Evolutionary conservation across 1,140 invertebrate genomes (phyloP).

Genomic region (Cryptotermes secundus): DNA sequence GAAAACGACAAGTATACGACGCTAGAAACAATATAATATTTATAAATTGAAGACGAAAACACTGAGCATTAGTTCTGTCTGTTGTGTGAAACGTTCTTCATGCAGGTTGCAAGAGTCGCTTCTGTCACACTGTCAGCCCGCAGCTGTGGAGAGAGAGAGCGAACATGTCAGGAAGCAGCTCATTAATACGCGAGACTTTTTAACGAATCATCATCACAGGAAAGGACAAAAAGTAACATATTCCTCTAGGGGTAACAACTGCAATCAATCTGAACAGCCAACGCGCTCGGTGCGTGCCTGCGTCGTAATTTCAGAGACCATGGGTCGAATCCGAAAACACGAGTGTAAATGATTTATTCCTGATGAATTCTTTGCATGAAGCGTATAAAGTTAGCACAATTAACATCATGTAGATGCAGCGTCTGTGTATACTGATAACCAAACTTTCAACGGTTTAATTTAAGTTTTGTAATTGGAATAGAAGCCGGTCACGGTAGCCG

Average conservation of each 20-base stretch:
- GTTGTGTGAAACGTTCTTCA: background rate
- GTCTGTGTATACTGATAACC: too few relatives aligned
- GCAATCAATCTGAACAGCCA: background rate
- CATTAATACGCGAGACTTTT: background rate
- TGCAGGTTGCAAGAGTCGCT: background rate
- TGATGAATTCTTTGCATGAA: too few relatives aligned
- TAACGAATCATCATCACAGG: background rate
- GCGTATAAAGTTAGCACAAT: too few relatives aligned
- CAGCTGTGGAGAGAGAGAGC: background rate
- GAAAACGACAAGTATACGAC: too few relatives aligned
- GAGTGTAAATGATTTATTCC: too few relatives aligned
- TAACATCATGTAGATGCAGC: too few relatives aligned
- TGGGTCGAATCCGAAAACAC: background rate
- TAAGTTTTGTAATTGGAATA: too few relatives aligned
- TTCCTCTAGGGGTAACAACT: constrained; percentile 4
- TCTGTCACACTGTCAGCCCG: background rate
- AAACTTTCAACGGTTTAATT: too few relatives aligned
- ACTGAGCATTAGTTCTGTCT: background rate
- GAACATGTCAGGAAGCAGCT: background rate
- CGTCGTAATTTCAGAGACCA: background rate
- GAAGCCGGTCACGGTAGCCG: too few relatives aligned
- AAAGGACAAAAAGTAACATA: background rate
- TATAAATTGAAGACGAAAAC: too few relatives aligned
- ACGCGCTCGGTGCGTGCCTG: background rate
- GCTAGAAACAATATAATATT: too few relatives aligned